phyloP scores from a whole-genome alignment of 2,113 vertebrate genomes.

The Actenoides lindsayi region DNA sequence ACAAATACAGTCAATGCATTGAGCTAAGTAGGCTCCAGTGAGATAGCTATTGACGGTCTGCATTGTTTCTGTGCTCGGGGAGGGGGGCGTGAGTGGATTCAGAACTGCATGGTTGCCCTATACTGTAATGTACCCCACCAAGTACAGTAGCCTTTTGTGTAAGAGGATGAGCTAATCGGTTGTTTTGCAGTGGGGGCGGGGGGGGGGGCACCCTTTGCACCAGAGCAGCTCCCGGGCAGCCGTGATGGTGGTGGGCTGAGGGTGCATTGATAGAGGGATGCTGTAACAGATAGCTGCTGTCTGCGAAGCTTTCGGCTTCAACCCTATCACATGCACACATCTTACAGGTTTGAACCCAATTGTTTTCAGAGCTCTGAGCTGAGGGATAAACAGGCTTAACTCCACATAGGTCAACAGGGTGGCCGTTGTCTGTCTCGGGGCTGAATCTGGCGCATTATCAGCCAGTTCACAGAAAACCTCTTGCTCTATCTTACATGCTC shows the following conservation, averaged over 20 bases:
- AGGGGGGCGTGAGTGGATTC: not conserved
- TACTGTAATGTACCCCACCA: slow-evolving; percentile 46
- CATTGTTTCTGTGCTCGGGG: slow-evolving; percentile 18
- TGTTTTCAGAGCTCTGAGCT: slow-evolving; percentile 42
- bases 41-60: not conserved
- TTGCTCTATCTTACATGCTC: not conserved
- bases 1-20: slow-evolving; percentile 26
- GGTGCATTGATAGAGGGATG: not conserved
- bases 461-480: slow-evolving; percentile 14
- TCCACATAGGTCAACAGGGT: slow-evolving; percentile 8
- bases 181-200: not conserved
- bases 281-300: not conserved
- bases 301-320: not conserved
- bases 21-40: not conserved
- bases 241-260: not conserved
- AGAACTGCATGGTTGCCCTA: slow-evolving; percentile 43
- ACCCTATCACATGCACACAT: not conserved
- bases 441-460: slow-evolving; percentile 16
- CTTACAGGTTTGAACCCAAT: slow-evolving; percentile 29
- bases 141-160: slow-evolving; percentile 64
- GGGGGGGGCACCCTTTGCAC: not conserved
- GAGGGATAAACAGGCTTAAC: slow-evolving; percentile 45
- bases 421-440: slow-evolving; percentile 16
- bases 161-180: slow-evolving; percentile 25
- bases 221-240: not conserved